A percentile compares a stretch with the other conserved stretches of the same genome.
phyloP scores from a whole-genome alignment of 2,113 vertebrate genomes.

The Picathartes gymnocephalus region DNA sequence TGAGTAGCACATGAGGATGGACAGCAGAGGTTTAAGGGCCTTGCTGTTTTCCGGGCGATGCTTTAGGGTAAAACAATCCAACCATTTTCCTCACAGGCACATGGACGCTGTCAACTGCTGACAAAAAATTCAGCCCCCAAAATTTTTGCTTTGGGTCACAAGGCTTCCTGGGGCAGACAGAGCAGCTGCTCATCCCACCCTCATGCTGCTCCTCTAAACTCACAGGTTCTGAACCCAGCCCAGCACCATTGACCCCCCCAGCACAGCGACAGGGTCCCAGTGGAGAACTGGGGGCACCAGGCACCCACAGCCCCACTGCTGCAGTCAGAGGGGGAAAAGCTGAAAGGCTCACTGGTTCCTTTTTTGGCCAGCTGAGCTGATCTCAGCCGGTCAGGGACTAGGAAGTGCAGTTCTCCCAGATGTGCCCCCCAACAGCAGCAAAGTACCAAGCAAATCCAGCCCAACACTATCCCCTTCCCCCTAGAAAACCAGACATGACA shows the following conservation, averaged over 20 bases:
- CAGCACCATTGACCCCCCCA: rapidly evolving
- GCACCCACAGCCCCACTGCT: background rate
- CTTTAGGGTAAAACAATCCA: background rate
- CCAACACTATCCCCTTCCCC: rapidly evolving
- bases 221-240: background rate
- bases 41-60: background rate
- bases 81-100: background rate
- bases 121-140: background rate
- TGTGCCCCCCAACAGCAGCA: background rate
- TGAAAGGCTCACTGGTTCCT: background rate
- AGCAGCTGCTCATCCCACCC: background rate
- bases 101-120: rapidly evolving
- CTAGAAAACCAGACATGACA: background rate
- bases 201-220: background rate
- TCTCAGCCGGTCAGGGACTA: background rate
- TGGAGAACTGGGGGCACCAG: background rate
- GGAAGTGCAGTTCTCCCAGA: background rate
- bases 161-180: background rate
- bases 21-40: background rate
- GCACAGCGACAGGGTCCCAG: background rate
- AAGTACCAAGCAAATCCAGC: background rate
- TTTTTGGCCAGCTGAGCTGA: background rate
- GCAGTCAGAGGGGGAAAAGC: rapidly evolving
- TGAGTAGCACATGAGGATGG: background rate
- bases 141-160: background rate